Base-by-base conservation (phyloP, 1,140 invertebrate genomes). In the Colletes gigas region DNA sequence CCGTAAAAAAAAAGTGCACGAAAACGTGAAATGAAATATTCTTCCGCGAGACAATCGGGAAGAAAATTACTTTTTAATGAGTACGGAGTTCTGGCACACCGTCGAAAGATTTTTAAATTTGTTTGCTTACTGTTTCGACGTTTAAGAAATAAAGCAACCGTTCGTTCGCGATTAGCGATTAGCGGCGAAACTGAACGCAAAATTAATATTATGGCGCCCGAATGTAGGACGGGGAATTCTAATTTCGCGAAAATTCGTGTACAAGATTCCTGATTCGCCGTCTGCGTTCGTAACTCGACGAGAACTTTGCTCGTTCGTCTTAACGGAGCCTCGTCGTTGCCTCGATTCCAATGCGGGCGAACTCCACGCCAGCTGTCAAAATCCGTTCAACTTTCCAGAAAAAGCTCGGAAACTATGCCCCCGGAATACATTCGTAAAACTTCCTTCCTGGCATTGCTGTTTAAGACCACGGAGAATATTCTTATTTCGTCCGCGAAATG, bases 311-410 rank as follows among this genome's bases (percentile, higher is more conserved):
- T 41, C 66, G 19, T 70, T 41, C 72, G 47, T 65, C 55, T 39
- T 19, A 15, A 7, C 57, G 17, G 21, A 76, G 14, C 0, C 21
- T 30, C 15, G 21, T n/a, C 21, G 39, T 19, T 59, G 41, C 17
- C 57, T 41, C 57, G 12, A 21, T 4, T 62, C 0, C 63, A 6
- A 65, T n/a, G 41, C 55, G 21, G 54, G 39, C 17, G 44, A 78
- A 70, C 67, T 78, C n/a, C 17, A 52, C 76, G n/a, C 21, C 47
- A 62, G n/a, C 67, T 71, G 76, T 71, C 76, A 71, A 71, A 78
- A 71, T 71, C 67, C 67, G 67, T 71, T 21, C 57, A 54, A 71
- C 17, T 54, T 63, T 52, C 5, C 8, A 60, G 55, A 21, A 78
- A 78, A 78, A 63, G 47, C 0, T 5, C 19, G 62, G 57, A 50